These are phyloP conservation scores for Ivindomyrus marchei DNA, from an alignment of 2,113 vertebrate species.

Conservation along the genomic window DNA sequence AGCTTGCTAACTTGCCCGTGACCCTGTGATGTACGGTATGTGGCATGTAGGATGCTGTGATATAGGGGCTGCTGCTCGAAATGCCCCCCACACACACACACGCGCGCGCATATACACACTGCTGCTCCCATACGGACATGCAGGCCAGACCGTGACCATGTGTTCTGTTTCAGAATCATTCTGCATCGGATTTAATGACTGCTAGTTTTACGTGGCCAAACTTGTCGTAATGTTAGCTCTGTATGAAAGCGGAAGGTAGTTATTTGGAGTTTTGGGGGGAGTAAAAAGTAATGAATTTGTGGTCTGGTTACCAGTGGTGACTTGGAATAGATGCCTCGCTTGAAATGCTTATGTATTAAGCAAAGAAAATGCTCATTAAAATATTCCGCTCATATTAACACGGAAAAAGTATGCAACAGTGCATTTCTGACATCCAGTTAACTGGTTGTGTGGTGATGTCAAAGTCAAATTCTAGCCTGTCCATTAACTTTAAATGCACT, in stretches of 20 bases:
- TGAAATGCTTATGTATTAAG: not conserved
- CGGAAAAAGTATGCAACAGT: too few species aligned
- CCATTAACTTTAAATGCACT: too few species aligned
- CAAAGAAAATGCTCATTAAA: not conserved
- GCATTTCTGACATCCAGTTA: too few species aligned
- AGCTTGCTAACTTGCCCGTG: constrained; percentile 75
- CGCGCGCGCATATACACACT: too few species aligned
- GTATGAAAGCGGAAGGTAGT: too few species aligned
- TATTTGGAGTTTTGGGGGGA: not conserved
- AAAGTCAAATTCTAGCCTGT: too few species aligned
- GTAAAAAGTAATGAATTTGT: not conserved
- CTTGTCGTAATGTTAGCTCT: not conserved
- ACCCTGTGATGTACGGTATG: constrained; percentile 60
- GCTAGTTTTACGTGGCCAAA: not conserved
- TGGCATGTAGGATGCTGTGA: constrained; percentile 55
- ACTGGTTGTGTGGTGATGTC: too few species aligned
- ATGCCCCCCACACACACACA: too few species aligned
- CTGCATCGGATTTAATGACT: not conserved
- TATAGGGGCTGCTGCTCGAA: constrained; percentile 39
- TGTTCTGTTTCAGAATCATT: not conserved
- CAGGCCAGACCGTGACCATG: not conserved
- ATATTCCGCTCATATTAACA: not conserved
- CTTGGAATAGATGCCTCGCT: not conserved
- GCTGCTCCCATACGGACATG: not conserved
- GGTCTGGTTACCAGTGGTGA: not conserved